Base-by-base conservation (phyloP, 2,888 invertebrate genomes). In the Clunio marinus region DNA sequence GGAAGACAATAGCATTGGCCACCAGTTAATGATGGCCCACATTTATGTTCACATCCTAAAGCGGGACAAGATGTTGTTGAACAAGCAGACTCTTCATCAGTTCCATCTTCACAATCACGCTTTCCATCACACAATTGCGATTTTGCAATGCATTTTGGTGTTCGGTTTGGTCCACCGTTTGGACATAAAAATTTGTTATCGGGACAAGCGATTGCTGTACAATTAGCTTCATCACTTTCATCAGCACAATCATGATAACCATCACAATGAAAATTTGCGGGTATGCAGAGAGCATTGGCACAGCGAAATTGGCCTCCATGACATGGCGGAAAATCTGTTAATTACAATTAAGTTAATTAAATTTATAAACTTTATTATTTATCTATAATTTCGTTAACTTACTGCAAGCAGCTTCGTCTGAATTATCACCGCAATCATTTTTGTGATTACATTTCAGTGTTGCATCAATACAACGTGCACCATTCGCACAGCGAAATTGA, bases 301-400 rank as follows among this genome's bases (percentile, higher is more conserved):
- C 96, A 96, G 37, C 94, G 86, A 80, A 96, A 96, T 81, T 96
- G 96, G 1, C 91, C 91, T 73, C 87, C 87, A 76, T 91, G 89
- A 77, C 95, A 96, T 0, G 89, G 84, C 0, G 92, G 92, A 76
- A 95, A 95, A 80, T 87, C 93, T 93, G 79, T n/a, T 73, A 70
- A 73, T 70, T n/a, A 51, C 35, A 35, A 24, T 15, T 51, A 67
- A 25, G 24, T 68, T 35, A 57, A 25, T 45, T n/a, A n/a, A n/a
- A n/a, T n/a, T n/a, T n/a, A 10, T 17, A 20, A 35, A 60, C n/a
- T n/a, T 20, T 17, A 27, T n/a, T 1, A 68, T 51, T 51, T 41
- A 13, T 13, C 15, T 24, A 66, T 51, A 1, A 46, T 41, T 69
- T 25, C 8, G 8, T n/a, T 62, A 74, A 86, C 88, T 84, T 77